phyloP scores from a whole-genome alignment of 1,140 invertebrate genomes.

The Phymorhynchus buccinoides region DNA sequence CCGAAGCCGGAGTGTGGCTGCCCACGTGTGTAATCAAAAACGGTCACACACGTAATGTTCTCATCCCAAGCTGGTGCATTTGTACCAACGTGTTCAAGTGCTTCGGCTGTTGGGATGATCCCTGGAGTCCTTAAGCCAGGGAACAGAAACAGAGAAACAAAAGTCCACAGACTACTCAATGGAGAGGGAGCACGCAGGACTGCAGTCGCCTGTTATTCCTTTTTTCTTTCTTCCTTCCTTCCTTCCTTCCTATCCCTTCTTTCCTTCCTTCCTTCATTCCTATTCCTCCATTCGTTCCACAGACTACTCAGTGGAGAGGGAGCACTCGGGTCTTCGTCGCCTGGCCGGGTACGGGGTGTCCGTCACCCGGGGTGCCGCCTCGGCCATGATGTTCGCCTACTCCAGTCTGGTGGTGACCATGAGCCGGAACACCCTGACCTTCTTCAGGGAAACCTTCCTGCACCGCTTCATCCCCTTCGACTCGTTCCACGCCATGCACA shows the following conservation, averaged over 20 bases:
- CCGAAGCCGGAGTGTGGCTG: too few relatives aligned
- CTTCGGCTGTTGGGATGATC: too few relatives aligned
- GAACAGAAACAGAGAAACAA: too few relatives aligned
- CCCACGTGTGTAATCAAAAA: too few relatives aligned
- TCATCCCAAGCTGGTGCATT: too few relatives aligned
- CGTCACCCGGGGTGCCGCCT: conserved; percentile 96
- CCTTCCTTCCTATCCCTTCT: too few relatives aligned
- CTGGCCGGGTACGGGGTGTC: conserved; percentile 99
- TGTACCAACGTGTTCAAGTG: too few relatives aligned
- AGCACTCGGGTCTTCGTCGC: conserved; percentile 95
- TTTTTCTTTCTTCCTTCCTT: too few relatives aligned
- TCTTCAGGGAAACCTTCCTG: conserved; percentile 93
- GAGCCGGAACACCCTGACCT: conserved; percentile 96
- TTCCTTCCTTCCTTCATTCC: too few relatives aligned
- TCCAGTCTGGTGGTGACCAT: conserved; percentile 94
- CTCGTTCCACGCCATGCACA: conserved; percentile 97
- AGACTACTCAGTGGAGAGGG: conserved; percentile 76
- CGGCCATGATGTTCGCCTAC: conserved; percentile 96
- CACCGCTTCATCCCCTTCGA: conserved; percentile 98
- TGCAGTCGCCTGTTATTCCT: too few relatives aligned
- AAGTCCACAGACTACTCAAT: conserved; percentile 67
- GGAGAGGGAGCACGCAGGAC: conserved; percentile 90
- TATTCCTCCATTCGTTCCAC: conserved; percentile 19
- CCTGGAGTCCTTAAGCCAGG: too few relatives aligned
- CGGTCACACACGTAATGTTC: too few relatives aligned